These are phyloP conservation scores for Oxyura jamaicensis DNA, from an alignment of 2,113 vertebrate genomes.

Conservation along the genomic window DNA sequence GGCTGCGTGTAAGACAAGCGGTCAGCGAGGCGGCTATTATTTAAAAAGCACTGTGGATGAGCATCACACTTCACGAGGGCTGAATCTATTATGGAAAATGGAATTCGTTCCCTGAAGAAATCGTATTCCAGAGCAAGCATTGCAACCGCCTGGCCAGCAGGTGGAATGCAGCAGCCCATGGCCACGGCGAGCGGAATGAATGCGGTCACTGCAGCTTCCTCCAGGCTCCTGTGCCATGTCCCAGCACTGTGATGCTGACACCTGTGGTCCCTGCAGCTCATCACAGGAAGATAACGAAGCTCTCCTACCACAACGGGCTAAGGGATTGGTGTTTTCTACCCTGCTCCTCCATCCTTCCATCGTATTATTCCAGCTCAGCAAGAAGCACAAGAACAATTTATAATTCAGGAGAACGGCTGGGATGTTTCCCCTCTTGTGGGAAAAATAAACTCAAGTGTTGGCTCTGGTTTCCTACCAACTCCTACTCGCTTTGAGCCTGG, in stretches of 20 bases:
- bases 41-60: background rate
- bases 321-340: background rate
- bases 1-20: background rate
- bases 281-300: background rate
- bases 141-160: background rate
- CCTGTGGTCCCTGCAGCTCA: background rate
- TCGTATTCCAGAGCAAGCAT: background rate
- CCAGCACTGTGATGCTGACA: background rate
- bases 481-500: background rate
- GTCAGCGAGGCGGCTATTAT: background rate
- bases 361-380: background rate
- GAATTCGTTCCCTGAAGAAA: background rate
- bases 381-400: background rate
- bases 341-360: background rate
- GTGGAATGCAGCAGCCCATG: background rate
- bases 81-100: background rate
- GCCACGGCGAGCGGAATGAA: accelerated
- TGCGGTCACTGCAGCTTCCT: background rate
- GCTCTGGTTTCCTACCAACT: background rate
- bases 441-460: background rate
- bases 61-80: background rate
- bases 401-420: background rate
- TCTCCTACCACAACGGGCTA: background rate
- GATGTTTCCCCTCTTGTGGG: background rate
- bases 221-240: background rate